Evolutionary conservation across 1,140 invertebrate genomes (phyloP).

Genomic region (Gryllus bimaculatus): DNA sequence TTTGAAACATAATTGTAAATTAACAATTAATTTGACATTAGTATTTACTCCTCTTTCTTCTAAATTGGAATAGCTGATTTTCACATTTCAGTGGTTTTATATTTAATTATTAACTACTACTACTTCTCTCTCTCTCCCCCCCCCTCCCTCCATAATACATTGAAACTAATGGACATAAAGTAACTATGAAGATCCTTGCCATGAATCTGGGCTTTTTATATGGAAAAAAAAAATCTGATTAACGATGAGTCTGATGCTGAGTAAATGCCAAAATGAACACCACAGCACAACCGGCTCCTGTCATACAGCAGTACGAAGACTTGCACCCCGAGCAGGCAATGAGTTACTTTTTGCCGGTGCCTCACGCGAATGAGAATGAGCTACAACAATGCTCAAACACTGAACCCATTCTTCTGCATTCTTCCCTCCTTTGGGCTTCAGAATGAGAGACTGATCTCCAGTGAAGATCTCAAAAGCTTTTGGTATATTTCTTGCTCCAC

Average conservation of each 20-base stretch:
- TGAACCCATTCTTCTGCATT: slow-evolving; percentile 92
- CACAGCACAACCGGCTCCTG: neutral
- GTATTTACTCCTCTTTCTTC: too few species aligned
- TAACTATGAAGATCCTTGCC: neutral
- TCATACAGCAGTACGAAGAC: slow-evolving; percentile 20
- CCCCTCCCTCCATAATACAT: too few species aligned
- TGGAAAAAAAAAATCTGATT: neutral
- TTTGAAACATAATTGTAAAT: too few species aligned
- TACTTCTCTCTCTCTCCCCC: neutral
- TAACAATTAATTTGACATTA: too few species aligned
- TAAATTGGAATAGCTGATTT: too few species aligned
- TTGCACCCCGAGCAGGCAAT: slow-evolving; percentile 17
- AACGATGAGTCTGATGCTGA: neutral
- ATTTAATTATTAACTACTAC: neutral
- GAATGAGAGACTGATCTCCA: slow-evolving; percentile 77
- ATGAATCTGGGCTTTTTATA: neutral
- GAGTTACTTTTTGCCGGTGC: slow-evolving; percentile 46
- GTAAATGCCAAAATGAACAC: neutral
- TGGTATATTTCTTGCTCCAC: slow-evolving; percentile 77
- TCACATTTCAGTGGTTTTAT: neutral
- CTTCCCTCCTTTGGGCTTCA: slow-evolving; percentile 89
- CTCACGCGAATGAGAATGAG: slow-evolving; percentile 65
- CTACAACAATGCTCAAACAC: slow-evolving; percentile 78
- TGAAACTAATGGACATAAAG: neutral
- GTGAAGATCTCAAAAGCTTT: slow-evolving; percentile 96